These are phyloP conservation scores for Propithecus deckenii DNA, from an alignment of 2,797 vertebrate genomes.

Conservation along the genomic window DNA sequence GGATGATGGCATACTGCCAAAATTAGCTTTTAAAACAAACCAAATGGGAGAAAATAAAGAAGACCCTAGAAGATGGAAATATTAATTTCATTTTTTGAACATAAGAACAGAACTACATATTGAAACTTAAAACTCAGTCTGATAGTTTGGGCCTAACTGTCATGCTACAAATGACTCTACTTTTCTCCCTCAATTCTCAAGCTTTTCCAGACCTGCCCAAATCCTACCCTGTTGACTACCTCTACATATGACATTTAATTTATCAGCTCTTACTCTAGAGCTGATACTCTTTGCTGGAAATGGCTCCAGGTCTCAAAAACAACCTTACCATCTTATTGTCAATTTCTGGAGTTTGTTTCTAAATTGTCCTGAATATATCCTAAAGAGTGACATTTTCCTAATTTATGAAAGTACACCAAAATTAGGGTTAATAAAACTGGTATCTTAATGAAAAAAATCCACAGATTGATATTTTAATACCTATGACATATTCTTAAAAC, in stretches of 20 bases:
- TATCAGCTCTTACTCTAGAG: not conserved
- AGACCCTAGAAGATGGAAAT: conserved; percentile 25
- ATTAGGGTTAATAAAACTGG: conserved; percentile 28
- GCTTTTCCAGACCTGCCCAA: not conserved
- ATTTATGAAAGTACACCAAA: conserved; percentile 38
- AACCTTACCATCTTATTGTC: conserved; percentile 23
- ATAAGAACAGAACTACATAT: not conserved
- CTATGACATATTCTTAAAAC: conserved; percentile 59
- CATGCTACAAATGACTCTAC: not conserved
- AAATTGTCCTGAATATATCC: conserved; percentile 21
- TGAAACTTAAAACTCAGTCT: conserved; percentile 26
- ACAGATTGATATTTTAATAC: conserved; percentile 57
- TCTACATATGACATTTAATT: conserved; percentile 49
- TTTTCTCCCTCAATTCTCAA: conserved; percentile 11
- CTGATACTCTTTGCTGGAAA: not conserved
- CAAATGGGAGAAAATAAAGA: conserved; percentile 36
- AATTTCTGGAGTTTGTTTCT: conserved; percentile 49
- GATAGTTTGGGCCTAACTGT: not conserved
- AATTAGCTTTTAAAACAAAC: conserved; percentile 60
- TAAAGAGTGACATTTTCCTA: conserved; percentile 43
- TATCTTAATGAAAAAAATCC: conserved; percentile 32
- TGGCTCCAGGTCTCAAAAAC: conserved; percentile 30
- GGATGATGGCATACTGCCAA: conserved; percentile 24
- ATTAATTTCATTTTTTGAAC: not conserved
- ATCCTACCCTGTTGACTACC: not conserved